Conservation (phyloP, 2,797 vertebrate genomes). For the Synanceia verrucosa region DNA sequence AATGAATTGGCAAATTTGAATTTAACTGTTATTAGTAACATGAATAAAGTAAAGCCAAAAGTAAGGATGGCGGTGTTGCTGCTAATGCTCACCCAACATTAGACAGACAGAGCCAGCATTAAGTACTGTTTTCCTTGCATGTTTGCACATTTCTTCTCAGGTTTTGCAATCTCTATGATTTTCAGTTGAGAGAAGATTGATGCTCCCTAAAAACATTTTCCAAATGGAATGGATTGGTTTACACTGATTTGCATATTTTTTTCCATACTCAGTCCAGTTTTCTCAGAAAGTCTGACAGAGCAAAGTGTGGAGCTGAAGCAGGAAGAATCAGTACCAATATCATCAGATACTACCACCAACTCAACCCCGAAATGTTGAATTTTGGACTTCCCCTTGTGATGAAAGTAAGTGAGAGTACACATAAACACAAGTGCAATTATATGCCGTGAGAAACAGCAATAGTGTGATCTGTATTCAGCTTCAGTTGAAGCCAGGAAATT, state of each 20-base stretch:
- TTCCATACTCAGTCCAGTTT: too few relatives aligned
- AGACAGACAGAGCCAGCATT: not conserved
- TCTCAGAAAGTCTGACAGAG: constrained; percentile 3
- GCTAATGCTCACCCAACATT: constrained; percentile 4
- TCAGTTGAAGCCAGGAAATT: constrained; percentile 22
- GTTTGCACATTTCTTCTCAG: too few relatives aligned
- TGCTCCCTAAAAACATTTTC: too few relatives aligned
- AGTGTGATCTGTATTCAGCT: constrained; percentile 18
- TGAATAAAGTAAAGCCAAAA: constrained; percentile 15
- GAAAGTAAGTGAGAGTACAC: not conserved
- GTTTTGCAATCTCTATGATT: not conserved
- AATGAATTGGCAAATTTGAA: constrained; percentile 51
- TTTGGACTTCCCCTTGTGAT: not conserved
- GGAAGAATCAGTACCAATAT: not conserved
- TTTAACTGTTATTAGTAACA: constrained; percentile 18
- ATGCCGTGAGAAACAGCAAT: constrained; percentile 10
- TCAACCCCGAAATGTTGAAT: not conserved
- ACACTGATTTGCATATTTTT: too few relatives aligned
- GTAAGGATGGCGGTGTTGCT: constrained; percentile 10
- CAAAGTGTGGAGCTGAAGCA: not conserved
- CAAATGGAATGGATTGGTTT: too few relatives aligned
- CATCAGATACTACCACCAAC: not conserved
- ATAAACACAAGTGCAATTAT: constrained; percentile 28
- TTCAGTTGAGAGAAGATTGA: too few relatives aligned
- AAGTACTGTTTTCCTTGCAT: not conserved